Evolutionary conservation across 2,113 vertebrate genomes (phyloP).

Genomic region (Turdus rufiventris): DNA sequence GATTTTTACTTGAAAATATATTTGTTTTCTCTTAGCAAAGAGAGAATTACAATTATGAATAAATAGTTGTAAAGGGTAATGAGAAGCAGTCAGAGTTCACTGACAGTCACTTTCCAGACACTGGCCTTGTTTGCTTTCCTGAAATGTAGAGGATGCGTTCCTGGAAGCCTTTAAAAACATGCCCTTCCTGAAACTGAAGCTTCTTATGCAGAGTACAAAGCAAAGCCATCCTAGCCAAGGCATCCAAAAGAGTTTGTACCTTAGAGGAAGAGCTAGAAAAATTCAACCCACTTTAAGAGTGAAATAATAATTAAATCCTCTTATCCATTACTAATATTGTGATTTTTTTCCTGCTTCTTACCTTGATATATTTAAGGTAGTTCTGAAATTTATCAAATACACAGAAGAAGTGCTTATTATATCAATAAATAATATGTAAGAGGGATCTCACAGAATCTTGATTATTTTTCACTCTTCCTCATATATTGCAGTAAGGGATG

Average conservation of each 20-base stretch:
- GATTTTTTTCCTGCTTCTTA: neutral
- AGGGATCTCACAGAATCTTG: neutral
- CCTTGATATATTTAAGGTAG: neutral
- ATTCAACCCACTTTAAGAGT: neutral
- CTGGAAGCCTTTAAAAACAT: neutral
- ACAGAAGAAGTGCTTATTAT: neutral
- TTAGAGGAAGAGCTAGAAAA: neutral
- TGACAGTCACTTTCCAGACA: neutral
- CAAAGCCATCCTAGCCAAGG: neutral
- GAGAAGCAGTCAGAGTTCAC: neutral
- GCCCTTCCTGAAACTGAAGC: neutral
- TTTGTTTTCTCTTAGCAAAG: neutral
- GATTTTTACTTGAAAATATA: neutral
- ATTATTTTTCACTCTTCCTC: neutral
- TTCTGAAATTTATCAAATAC: neutral
- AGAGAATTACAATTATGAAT: neutral
- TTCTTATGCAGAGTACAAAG: neutral
- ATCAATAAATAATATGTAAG: neutral
- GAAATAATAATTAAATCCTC: neutral
- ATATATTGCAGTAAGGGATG: neutral
- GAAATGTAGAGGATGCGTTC: neutral
- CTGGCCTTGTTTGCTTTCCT: neutral
- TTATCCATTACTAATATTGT: neutral
- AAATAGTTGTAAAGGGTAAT: neutral
- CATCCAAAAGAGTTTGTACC: neutral